Evolutionary conservation across 2,797 vertebrate species (phyloP), one percentile per base, ranked within the genome.

Genomic region (Anisognathus igniventris): DNA sequence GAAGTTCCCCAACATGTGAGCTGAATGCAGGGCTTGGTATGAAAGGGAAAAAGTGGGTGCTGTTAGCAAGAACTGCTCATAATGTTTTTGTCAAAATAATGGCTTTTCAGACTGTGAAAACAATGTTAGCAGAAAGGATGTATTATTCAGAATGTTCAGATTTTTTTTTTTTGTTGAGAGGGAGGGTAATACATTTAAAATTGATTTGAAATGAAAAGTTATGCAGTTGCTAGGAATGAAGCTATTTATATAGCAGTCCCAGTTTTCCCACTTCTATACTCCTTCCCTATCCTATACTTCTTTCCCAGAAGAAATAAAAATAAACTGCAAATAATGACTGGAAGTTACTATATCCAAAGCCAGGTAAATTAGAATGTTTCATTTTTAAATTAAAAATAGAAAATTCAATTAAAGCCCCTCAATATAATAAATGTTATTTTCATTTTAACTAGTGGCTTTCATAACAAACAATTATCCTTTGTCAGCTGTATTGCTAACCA

Each of bases 151-250:
- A 88, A 60, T 62, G n/a, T 86, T 95, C 79, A 33, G 65, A 3
- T 30, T 71, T 85, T 74, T 84, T 39, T 73, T 91, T 85, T 67
- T 87, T 86, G 12, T 82, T 92, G 65, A 86, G 86, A 92, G 68
- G 57, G 37, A 94, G 73, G 86, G 66, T 92, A 96, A 93, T 93
- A 78, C 23, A 86, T 93, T 97, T 95, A 80, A 92, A 95, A 93
- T 92, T 83, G 58, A 91, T 96, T 94, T 93, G 73, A 95, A 94
- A 90, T 93, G 75, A 93, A 93, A 94, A 96, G 87, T 94, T 91
- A 94, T n/a, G 85, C 76, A 94, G 93, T 93, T 94, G 89, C 85
- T 91, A 90, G 56, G 85, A 95, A 86, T 62, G 44, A 81, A 90
- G 73, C 84, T 95, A 91, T 89, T 88, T 96, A 95, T 95, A 84